These are phyloP conservation scores for Catocala sponsa DNA, from an alignment of 2,888 invertebrate genomes.

Conservation along the genomic window DNA sequence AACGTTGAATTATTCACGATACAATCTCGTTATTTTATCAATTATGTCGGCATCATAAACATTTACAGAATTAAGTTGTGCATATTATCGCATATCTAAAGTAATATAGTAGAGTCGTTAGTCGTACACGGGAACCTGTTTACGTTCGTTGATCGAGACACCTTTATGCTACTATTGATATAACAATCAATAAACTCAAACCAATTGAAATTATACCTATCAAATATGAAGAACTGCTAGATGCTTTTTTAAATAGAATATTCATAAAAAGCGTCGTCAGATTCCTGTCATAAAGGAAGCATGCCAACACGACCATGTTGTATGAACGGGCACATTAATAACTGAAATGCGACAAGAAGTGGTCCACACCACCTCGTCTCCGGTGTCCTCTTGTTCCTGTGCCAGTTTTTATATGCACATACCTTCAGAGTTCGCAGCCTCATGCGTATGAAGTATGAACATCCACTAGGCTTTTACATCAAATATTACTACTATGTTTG, in stretches of 20 bases:
- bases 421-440: constrained; percentile 37
- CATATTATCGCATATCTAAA: constrained; percentile 21
- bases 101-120: background rate
- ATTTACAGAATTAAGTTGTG: constrained; percentile 26
- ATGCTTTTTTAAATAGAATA: constrained; percentile 23
- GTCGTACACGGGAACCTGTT: background rate
- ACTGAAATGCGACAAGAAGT: constrained; percentile 53
- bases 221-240: background rate
- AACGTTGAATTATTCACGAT: constrained; percentile 58
- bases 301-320: constrained; percentile 41
- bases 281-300: constrained; percentile 46
- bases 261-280: constrained; percentile 33
- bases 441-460: constrained; percentile 26
- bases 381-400: constrained; percentile 50
- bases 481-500: background rate
- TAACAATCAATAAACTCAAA: background rate
- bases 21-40: constrained; percentile 50
- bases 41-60: constrained; percentile 43
- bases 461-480: constrained; percentile 3
- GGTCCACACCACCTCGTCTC: constrained; percentile 39
- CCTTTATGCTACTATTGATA: too few species aligned
- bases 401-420: constrained; percentile 59
- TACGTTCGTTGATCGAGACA: background rate
- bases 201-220: background rate
- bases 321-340: constrained; percentile 56